Percentiles rank a stretch among this genome's conserved stretches.
Evolutionary conservation across 2,888 invertebrate species (phyloP).

Genomic region (Hoplodrina blanda): DNA sequence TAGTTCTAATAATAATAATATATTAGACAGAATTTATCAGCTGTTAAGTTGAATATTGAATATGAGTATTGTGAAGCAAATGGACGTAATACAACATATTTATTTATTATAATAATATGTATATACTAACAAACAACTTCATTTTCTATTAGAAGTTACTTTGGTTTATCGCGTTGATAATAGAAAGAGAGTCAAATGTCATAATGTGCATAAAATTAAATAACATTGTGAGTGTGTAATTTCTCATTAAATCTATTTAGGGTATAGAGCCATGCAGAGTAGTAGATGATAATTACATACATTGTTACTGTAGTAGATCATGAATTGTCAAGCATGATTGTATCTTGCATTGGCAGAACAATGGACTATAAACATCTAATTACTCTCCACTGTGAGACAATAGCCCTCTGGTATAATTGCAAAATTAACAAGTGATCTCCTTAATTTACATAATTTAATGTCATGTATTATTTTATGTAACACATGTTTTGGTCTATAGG

Average conservation of each 20-base stretch:
- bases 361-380: constrained; percentile 74
- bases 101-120: no score
- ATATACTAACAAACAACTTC: no score
- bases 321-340: constrained; percentile 54
- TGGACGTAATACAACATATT: no score
- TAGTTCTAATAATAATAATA: no score
- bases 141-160: no score
- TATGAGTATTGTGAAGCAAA: no score
- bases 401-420: constrained; percentile 59
- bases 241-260: constrained; percentile 25
- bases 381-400: constrained; percentile 67
- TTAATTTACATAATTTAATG: constrained; percentile 40
- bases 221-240: constrained; percentile 3
- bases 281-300: constrained; percentile 26
- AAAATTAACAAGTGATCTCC: constrained; percentile 70
- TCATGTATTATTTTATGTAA: constrained; percentile 6
- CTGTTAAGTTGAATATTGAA: no score
- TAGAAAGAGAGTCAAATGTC: neutral
- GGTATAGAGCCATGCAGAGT: neutral
- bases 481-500: constrained; percentile 2
- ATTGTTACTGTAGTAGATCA: constrained; percentile 35
- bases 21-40: no score
- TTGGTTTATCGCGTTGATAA: neutral
- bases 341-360: constrained; percentile 65
- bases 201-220: neutral